A percentile compares a stretch with the other conserved stretches of the same genome.
Conservation (phyloP, 1,140 invertebrate species). For the Araneus ventricosus region DNA sequence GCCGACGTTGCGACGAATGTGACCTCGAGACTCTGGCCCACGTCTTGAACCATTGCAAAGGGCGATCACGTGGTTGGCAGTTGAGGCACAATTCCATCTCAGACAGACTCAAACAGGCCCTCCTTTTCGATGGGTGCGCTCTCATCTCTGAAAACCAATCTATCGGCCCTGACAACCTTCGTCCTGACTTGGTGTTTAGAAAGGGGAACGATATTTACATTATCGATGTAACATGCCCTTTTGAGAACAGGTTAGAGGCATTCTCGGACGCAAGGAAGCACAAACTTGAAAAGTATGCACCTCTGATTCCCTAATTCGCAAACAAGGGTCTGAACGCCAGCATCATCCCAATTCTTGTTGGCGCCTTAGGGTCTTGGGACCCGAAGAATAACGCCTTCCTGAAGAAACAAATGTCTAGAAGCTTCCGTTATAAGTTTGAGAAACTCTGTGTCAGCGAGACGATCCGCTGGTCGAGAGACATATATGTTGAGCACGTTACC, state of each 20-base stretch:
- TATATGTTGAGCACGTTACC: too few relatives aligned
- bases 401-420: too few relatives aligned
- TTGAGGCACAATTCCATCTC: neutral
- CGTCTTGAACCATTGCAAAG: neutral
- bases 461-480: too few relatives aligned
- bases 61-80: neutral
- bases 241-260: neutral
- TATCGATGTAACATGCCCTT: constrained; percentile 13
- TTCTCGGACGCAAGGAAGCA: neutral
- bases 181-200: neutral
- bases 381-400: too few relatives aligned
- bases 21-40: neutral
- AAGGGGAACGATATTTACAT: neutral
- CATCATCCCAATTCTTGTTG: too few relatives aligned
- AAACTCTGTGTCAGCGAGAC: too few relatives aligned
- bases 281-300: neutral
- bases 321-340: too few relatives aligned
- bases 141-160: neutral
- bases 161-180: neutral
- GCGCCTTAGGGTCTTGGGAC: too few relatives aligned
- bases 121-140: too few relatives aligned
- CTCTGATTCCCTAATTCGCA: neutral
- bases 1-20: too few relatives aligned
- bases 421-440: too few relatives aligned
- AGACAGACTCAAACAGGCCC: neutral